Evolutionary conservation across 2,888 invertebrate genomes (phyloP).

Genomic region (Amitus sp.): DNA sequence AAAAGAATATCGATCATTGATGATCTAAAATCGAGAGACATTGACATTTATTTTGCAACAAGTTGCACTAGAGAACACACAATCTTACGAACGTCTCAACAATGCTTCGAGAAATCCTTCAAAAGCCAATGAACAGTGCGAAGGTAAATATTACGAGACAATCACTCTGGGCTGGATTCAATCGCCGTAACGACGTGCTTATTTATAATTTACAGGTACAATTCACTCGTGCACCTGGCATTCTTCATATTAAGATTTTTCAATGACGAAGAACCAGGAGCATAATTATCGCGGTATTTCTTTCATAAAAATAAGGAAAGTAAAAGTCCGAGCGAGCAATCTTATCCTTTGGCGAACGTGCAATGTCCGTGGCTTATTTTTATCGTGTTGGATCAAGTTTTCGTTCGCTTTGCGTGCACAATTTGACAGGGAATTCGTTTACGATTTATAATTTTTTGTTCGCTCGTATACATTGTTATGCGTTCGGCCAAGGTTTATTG

Average conservation of each 20-base stretch:
- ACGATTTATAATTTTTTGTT: too few relatives aligned
- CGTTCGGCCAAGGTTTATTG: too few relatives aligned
- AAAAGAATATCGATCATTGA: too few relatives aligned
- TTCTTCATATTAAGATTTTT: constrained; percentile 7
- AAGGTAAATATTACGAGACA: background rate
- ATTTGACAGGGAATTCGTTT: background rate
- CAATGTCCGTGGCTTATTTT: constrained; percentile 47
- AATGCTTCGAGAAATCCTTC: background rate
- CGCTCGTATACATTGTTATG: too few relatives aligned
- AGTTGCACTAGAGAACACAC: too few relatives aligned
- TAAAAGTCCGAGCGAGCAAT: constrained; percentile 32
- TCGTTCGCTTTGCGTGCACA: constrained; percentile 25
- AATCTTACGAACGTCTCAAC: too few relatives aligned
- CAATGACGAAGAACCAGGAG: constrained; percentile 18
- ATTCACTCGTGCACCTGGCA: too few relatives aligned
- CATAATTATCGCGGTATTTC: constrained; percentile 17
- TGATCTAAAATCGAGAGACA: too few relatives aligned
- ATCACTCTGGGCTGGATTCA: too few relatives aligned
- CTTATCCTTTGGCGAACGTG: constrained; percentile 35
- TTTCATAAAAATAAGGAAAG: constrained; percentile 32
- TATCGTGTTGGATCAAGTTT: constrained; percentile 27
- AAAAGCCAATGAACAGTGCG: background rate
- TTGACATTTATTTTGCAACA: too few relatives aligned
- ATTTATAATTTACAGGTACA: too few relatives aligned
- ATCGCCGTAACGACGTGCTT: too few relatives aligned